A percentile compares a stretch with the other conserved stretches of the same genome.
phyloP scores from a whole-genome alignment of 2,113 vertebrate genomes.

The Tragelaphus scriptus region DNA sequence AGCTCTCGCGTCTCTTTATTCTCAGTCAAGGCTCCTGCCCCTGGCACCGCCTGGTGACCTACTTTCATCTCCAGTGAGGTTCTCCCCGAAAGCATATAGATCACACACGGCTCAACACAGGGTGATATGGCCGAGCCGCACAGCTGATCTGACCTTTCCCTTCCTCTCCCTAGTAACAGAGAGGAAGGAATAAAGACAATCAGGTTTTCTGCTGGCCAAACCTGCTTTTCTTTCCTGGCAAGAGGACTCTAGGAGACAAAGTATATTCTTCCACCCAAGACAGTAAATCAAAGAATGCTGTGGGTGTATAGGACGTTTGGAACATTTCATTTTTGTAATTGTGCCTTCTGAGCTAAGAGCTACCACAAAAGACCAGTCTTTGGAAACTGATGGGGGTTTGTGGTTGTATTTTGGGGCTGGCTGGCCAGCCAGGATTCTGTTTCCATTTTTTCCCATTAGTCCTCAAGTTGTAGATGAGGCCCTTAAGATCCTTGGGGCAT shows the following conservation, averaged over 20 bases:
- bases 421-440: not conserved
- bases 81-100: not conserved
- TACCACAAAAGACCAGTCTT: slow-evolving; percentile 55
- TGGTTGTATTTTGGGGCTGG: slow-evolving; percentile 5
- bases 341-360: slow-evolving; percentile 40
- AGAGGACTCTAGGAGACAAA: slow-evolving; percentile 51
- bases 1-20: slow-evolving; percentile 18
- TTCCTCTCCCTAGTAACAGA: slow-evolving; percentile 26
- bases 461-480: slow-evolving; percentile 25
- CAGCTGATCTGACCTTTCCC: slow-evolving; percentile 22
- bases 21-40: slow-evolving; percentile 27
- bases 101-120: not conserved
- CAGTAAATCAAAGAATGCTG: slow-evolving; percentile 68
- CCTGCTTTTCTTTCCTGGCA: slow-evolving; percentile 61
- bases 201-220: slow-evolving; percentile 52
- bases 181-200: slow-evolving; percentile 30
- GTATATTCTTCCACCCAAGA: slow-evolving; percentile 63
- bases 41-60: slow-evolving; percentile 34
- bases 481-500: not conserved
- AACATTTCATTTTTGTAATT: slow-evolving; percentile 58
- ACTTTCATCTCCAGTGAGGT: slow-evolving; percentile 25
- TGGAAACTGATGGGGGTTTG: slow-evolving; percentile 37
- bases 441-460: slow-evolving; percentile 31
- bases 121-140: not conserved
- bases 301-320: slow-evolving; percentile 31